Base-by-base conservation (phyloP, 2,113 vertebrate species). In the Eudyptes chrysolophus region DNA sequence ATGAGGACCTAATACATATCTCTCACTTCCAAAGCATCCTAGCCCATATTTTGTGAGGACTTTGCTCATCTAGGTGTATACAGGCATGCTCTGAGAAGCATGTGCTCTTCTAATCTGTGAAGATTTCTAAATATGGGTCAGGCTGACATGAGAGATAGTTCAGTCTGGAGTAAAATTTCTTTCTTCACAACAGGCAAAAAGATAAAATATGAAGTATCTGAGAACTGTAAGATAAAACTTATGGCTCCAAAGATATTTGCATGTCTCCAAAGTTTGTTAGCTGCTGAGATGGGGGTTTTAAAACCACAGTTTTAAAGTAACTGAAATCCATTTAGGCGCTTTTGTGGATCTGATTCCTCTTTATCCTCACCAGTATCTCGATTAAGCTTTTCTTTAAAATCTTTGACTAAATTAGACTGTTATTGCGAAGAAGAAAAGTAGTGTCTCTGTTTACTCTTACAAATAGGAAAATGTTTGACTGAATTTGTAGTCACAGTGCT, bases 381-480 rank as follows among this genome's bases (percentile, higher is more conserved):
- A 76, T 79, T 75, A 74, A 92, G n/a, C 27, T 90, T 81, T 74
- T 48, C 26, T 89, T 87, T 32, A 78, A 87, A 89, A 91, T 10
- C 18, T 57, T 69, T 70, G 42, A 49, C 42, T 93, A 90, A 89
- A 70, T 77, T 91, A 68, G 29, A 62, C 32, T 87, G 7, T 57
- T 75, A 52, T 72, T 77, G 29, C 49, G 55, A n/a, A 93, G 42
- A 60, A 64, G 60, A 70, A 80, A 93, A 81, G 14, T 44, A 57
- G 21, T 49, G 40, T 38, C 36, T 89, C 42, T 88, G 65, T 94
- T 96, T 95, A 84, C 65, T 6, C 6, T 74, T 64, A 75, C 27
- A 93, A 92, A 92, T 71, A 13, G 89, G 55, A 95, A 83, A 89
- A 92, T 12, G 22, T 84, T 88, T 95, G 52, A 60, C 40, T 82